phyloP scores from a whole-genome alignment of 2,888 invertebrate species.

The Volucella inflata region DNA sequence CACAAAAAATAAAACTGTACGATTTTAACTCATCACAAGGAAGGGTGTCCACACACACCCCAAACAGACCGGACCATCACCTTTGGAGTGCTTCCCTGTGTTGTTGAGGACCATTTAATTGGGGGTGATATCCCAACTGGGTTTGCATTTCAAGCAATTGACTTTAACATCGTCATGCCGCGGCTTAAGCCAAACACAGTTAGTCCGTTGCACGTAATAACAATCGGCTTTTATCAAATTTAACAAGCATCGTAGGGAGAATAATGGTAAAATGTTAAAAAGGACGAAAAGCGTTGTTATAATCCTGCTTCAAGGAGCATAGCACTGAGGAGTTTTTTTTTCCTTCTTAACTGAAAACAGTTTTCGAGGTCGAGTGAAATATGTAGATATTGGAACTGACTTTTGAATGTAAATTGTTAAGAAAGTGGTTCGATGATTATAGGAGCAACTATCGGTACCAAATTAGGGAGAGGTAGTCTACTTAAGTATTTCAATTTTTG shows the following conservation, averaged over 20 bases:
- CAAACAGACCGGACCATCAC: slow-evolving; percentile 41
- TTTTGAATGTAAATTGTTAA: slow-evolving; percentile 21
- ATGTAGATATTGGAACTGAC: slow-evolving; percentile 9
- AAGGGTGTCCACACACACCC: slow-evolving; percentile 32
- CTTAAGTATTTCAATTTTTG: too few species aligned
- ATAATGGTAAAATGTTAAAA: slow-evolving; percentile 66
- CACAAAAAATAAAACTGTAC: slow-evolving; percentile 9
- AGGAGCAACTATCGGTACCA: background rate
- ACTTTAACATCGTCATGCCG: slow-evolving; percentile 60
- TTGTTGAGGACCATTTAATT: slow-evolving; percentile 60
- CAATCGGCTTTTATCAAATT: slow-evolving; percentile 78
- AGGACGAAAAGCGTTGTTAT: slow-evolving; percentile 41
- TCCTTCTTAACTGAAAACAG: slow-evolving; percentile 12
- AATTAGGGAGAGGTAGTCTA: too few species aligned
- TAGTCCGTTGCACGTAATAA: slow-evolving; percentile 76
- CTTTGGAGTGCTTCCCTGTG: slow-evolving; percentile 39
- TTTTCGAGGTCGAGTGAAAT: slow-evolving; percentile 28
- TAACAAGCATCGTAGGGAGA: slow-evolving; percentile 75
- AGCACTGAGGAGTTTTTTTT: slow-evolving; percentile 4
- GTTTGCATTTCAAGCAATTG: slow-evolving; percentile 57
- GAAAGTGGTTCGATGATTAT: background rate
- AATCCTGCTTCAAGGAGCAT: background rate
- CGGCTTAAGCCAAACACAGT: slow-evolving; percentile 55
- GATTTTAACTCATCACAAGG: slow-evolving; percentile 29
- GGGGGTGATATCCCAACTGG: slow-evolving; percentile 52